Percentiles rank a stretch among this genome's conserved stretches.
phyloP scores from a whole-genome alignment of 2,113 vertebrate species.

The Promerops cafer region DNA sequence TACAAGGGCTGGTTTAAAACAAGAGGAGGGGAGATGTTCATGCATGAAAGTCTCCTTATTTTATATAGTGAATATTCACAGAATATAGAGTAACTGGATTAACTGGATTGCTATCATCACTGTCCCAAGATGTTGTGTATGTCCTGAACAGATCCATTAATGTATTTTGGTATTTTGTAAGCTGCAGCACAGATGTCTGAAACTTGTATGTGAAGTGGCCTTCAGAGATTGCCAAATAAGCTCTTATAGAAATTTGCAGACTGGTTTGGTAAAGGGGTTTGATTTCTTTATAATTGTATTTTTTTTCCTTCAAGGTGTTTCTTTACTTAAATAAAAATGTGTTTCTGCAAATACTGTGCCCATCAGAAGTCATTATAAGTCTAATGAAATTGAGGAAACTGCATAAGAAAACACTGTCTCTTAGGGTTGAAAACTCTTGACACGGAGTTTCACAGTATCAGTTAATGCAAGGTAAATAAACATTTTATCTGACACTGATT shows the following conservation, averaged over 20 bases:
- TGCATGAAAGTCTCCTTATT: not conserved
- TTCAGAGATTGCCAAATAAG: not conserved
- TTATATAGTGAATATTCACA: not conserved
- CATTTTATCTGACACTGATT: not conserved
- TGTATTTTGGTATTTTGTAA: not conserved
- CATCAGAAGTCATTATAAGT: not conserved
- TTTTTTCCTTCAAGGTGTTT: not conserved
- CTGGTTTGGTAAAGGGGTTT: not conserved
- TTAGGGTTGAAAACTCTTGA: not conserved
- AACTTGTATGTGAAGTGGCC: not conserved
- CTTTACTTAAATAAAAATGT: not conserved
- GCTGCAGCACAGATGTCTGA: constrained; percentile 3
- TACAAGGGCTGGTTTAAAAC: not conserved
- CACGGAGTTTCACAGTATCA: not conserved
- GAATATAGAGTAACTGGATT: not conserved
- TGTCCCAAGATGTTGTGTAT: not conserved
- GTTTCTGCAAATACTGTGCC: not conserved
- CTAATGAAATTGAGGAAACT: not conserved
- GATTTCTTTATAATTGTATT: not conserved
- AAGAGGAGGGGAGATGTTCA: not conserved
- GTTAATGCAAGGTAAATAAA: not conserved
- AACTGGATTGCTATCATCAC: not conserved
- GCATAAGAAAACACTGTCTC: not conserved
- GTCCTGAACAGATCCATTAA: not conserved
- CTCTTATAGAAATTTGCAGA: not conserved